Evolutionary conservation across 1,140 invertebrate genomes (phyloP).

Genomic region (Eurosta solidaginis): DNA sequence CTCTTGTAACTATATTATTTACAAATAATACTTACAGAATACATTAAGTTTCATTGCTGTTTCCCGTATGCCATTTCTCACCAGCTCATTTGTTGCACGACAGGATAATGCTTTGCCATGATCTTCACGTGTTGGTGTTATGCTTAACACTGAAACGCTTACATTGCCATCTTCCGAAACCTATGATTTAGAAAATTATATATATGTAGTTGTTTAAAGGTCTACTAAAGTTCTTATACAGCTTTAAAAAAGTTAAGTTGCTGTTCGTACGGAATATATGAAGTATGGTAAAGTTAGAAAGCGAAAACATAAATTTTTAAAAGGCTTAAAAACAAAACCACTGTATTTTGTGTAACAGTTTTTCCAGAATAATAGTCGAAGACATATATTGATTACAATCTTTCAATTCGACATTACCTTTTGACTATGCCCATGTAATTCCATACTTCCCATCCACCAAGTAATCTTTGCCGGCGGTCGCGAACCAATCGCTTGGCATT

Average conservation of each 20-base stretch:
- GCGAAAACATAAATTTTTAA: too few relatives aligned
- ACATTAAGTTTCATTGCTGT: constrained; percentile 80
- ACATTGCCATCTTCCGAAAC: constrained; percentile 78
- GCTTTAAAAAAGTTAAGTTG: not conserved
- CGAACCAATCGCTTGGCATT: constrained; percentile 79
- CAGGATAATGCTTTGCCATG: constrained; percentile 79
- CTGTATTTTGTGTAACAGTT: too few relatives aligned
- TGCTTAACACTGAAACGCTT: constrained; percentile 75
- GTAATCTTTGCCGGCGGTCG: constrained; percentile 77
- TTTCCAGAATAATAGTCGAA: too few relatives aligned
- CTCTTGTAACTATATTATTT: not conserved
- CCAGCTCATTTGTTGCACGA: constrained; percentile 76
- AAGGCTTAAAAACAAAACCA: too few relatives aligned
- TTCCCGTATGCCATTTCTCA: constrained; percentile 74
- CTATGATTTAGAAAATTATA: constrained; percentile 60
- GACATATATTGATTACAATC: too few relatives aligned
- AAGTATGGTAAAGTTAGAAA: too few relatives aligned
- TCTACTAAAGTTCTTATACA: too few relatives aligned
- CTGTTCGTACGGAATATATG: too few relatives aligned
- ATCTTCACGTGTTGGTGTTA: constrained; percentile 75
- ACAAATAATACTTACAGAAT: constrained; percentile 72
- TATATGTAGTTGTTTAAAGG: not conserved
- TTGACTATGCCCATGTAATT: constrained; percentile 62
- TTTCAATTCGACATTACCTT: too few relatives aligned
- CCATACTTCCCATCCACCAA: constrained; percentile 79